phyloP scores from a whole-genome alignment of 2,888 invertebrate genomes.

The Phortica magna region DNA sequence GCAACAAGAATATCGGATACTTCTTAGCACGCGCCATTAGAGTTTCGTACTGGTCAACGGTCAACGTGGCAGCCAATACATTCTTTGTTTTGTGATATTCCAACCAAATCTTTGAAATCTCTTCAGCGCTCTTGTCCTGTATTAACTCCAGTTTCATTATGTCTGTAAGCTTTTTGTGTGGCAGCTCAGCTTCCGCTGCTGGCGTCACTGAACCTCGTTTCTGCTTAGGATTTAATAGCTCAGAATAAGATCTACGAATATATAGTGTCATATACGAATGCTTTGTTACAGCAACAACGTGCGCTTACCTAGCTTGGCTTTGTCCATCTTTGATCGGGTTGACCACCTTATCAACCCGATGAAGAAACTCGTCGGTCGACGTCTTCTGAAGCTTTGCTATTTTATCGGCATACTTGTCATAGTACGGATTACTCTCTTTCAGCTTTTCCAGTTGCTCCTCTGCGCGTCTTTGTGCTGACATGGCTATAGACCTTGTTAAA shows the following conservation, averaged over 20 bases:
- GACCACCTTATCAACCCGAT: conserved; percentile 80
- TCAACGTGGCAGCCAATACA: conserved; percentile 86
- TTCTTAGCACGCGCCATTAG: conserved; percentile 81
- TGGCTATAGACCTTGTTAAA: conserved; percentile 68
- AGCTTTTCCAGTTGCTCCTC: conserved; percentile 80
- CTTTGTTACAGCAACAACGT: background rate
- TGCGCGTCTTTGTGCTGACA: conserved; percentile 77
- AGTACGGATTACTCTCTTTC: conserved; percentile 85
- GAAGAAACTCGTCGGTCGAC: conserved; percentile 86
- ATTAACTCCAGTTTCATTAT: conserved; percentile 89
- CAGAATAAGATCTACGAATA: conserved; percentile 81
- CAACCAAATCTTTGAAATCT: conserved; percentile 88
- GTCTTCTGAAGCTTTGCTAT: conserved; percentile 86
- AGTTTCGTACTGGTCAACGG: conserved; percentile 80
- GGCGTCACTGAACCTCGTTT: conserved; percentile 61
- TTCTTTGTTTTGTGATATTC: conserved; percentile 89
- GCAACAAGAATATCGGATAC: conserved; percentile 87
- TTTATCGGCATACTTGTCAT: conserved; percentile 88
- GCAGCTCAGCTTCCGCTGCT: conserved; percentile 67
- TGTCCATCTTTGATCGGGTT: conserved; percentile 72
- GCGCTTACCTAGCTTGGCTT: conserved; percentile 67
- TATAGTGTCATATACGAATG: background rate
- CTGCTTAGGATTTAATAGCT: conserved; percentile 83
- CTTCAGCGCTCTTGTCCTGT: conserved; percentile 83
- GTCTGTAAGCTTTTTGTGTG: conserved; percentile 81